These are phyloP conservation scores for Cairina moschata DNA, from an alignment of 2,113 vertebrate species.

Conservation along the genomic window DNA sequence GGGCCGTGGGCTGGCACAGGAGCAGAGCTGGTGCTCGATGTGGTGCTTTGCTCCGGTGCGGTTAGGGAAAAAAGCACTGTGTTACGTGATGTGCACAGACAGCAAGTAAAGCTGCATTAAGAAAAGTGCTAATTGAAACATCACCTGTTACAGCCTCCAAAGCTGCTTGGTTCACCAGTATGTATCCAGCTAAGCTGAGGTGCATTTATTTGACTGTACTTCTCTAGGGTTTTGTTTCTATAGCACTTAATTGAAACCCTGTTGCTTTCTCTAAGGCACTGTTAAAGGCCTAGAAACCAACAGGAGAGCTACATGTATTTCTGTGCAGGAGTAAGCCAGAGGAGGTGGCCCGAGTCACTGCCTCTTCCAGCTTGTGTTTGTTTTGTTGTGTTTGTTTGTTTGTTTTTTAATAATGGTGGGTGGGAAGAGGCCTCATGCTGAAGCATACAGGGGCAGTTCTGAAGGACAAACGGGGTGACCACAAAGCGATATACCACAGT, in stretches of 20 bases:
- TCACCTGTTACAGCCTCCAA: background rate
- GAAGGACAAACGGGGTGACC: background rate
- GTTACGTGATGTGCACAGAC: rapidly evolving
- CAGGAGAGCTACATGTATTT: background rate
- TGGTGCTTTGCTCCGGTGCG: rapidly evolving
- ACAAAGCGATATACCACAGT: rapidly evolving
- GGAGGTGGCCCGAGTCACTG: background rate
- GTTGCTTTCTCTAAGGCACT: background rate
- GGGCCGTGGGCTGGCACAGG: background rate
- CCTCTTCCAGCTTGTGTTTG: background rate
- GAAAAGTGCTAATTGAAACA: background rate
- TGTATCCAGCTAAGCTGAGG: background rate
- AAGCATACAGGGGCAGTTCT: background rate
- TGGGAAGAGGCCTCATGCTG: background rate
- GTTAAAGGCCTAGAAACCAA: background rate
- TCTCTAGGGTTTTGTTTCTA: background rate
- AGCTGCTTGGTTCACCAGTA: background rate
- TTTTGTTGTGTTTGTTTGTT: rapidly evolving
- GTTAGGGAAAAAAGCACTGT: background rate
- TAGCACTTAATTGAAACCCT: background rate
- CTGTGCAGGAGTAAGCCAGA: background rate
- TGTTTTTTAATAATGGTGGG: background rate
- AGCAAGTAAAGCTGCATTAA: background rate
- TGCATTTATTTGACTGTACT: background rate
- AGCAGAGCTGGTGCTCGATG: background rate